These are phyloP conservation scores for Ryuthela nishihirai DNA, from an alignment of 2,888 invertebrate genomes.

Conservation along the genomic window DNA sequence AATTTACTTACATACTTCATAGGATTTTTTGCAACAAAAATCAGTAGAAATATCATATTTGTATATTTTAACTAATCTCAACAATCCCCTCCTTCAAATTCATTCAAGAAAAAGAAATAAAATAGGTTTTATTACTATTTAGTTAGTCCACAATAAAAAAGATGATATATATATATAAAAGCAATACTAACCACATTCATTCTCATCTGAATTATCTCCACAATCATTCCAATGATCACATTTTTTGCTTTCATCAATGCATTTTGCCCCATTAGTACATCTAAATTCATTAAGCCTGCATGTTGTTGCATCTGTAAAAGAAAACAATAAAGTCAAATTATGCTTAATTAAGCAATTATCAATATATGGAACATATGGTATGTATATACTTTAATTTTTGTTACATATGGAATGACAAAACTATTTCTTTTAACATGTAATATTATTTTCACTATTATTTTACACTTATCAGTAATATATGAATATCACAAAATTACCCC, in stretches of 20 bases:
- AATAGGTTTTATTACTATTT: not conserved
- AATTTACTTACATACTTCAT: too few relatives aligned
- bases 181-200: slow-evolving; percentile 72
- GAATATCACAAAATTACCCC: too few relatives aligned
- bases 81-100: too few relatives aligned
- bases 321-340: not conserved
- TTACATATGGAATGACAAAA: too few relatives aligned
- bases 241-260: slow-evolving; percentile 68
- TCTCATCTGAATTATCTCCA: slow-evolving; percentile 79
- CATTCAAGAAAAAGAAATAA: not conserved
- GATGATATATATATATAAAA: slow-evolving; percentile 43
- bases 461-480: not conserved
- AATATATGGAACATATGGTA: too few relatives aligned
- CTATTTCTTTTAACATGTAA: too few relatives aligned
- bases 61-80: too few relatives aligned
- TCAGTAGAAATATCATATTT: too few relatives aligned
- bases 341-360: not conserved
- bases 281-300: slow-evolving; percentile 82
- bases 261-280: slow-evolving; percentile 73
- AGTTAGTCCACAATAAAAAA: not conserved
- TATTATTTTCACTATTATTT: too few relatives aligned
- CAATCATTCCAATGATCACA: slow-evolving; percentile 90
- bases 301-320: slow-evolving; percentile 44
- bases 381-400: too few relatives aligned
- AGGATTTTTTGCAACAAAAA: too few relatives aligned